These are phyloP conservation scores for Hepsetus odoe DNA, from an alignment of 2,113 vertebrate species.

Conservation along the genomic window DNA sequence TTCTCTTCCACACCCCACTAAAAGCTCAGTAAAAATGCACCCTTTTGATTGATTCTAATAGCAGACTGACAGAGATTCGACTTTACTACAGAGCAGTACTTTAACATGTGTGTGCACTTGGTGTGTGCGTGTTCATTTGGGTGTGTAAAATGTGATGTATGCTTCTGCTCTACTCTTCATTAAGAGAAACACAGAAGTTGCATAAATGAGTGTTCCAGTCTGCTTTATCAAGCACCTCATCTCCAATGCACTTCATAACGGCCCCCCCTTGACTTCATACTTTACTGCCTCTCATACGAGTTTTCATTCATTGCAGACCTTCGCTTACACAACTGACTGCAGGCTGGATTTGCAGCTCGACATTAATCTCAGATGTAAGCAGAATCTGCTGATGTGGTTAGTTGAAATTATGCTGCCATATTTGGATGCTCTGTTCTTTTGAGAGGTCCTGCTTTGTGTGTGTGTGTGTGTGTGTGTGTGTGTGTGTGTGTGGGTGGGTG, in stretches of 20 bases:
- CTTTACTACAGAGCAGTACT: too few relatives aligned
- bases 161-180: constrained; percentile 56
- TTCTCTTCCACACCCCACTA: constrained; percentile 59
- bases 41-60: constrained; percentile 81
- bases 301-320: constrained; percentile 23
- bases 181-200: constrained; percentile 67
- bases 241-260: background rate
- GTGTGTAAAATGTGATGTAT: constrained; percentile 40
- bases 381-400: background rate
- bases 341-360: constrained; percentile 10
- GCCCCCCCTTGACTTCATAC: constrained; percentile 4
- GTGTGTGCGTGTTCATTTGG: constrained; percentile 22
- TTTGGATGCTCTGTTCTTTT: background rate
- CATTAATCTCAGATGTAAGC: background rate
- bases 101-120: constrained; percentile 48
- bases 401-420: background rate
- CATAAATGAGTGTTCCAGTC: constrained; percentile 49
- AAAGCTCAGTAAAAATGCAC: constrained; percentile 77
- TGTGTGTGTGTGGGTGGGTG: background rate
- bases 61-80: constrained; percentile 73
- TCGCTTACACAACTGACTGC: constrained; percentile 50
- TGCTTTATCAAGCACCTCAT: constrained; percentile 52
- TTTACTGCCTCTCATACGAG: constrained; percentile 35
- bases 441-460: background rate
- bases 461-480: constrained; percentile 36